Percentiles rank a stretch among this genome's conserved stretches.
phyloP scores from a whole-genome alignment of 2,113 vertebrate species.

The Siniperca chuatsi region DNA sequence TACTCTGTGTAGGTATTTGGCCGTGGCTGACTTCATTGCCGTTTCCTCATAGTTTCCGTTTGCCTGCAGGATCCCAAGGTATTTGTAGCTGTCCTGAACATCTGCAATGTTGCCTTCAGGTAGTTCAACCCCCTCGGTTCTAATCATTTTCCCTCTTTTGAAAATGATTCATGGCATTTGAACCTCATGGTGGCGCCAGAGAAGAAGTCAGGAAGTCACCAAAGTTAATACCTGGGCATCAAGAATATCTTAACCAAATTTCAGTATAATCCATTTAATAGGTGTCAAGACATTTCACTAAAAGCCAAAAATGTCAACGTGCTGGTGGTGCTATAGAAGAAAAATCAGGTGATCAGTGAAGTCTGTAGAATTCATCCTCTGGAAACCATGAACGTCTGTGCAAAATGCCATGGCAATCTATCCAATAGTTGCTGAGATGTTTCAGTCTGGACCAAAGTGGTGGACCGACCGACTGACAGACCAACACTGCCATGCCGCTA shows the following conservation, averaged over 20 bases:
- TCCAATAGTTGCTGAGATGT: background rate
- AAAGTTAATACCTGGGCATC: background rate
- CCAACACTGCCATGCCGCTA: background rate
- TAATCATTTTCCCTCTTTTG: too few species aligned
- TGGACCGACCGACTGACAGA: background rate
- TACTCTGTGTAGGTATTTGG: too few species aligned
- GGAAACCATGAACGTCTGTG: background rate
- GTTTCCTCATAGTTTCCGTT: too few species aligned
- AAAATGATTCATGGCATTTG: background rate
- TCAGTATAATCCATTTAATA: background rate
- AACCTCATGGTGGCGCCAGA: background rate
- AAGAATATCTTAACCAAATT: background rate
- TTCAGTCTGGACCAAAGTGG: background rate
- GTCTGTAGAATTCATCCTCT: background rate
- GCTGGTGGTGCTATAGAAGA: background rate
- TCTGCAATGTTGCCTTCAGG: too few species aligned
- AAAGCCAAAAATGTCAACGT: background rate
- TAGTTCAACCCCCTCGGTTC: too few species aligned
- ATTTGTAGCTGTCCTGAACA: too few species aligned
- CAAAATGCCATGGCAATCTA: background rate
- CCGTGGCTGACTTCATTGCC: too few species aligned
- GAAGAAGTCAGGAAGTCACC: background rate
- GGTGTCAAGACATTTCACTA: background rate
- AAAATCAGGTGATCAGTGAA: background rate
- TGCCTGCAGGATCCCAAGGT: too few species aligned